Evolutionary conservation across 2,888 invertebrate genomes (phyloP).

Genomic region (Ptilodon capucinus): DNA sequence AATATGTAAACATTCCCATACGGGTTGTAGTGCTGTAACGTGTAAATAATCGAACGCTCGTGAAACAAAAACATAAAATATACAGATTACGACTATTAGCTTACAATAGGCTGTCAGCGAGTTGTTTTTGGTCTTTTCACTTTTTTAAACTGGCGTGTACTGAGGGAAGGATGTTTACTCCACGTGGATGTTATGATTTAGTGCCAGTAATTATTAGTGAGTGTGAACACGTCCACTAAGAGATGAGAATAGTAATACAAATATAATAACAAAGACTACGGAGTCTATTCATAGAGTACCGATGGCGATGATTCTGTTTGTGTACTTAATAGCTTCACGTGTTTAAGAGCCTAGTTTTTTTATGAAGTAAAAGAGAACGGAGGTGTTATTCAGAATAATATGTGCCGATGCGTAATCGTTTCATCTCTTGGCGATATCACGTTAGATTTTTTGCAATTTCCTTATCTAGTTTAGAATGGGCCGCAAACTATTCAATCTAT

Average conservation of each 20-base stretch:
- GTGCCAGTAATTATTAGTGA: slow-evolving; percentile 77
- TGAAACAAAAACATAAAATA: slow-evolving; percentile 59
- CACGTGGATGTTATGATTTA: slow-evolving; percentile 77
- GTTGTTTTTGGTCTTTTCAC: slow-evolving; percentile 64
- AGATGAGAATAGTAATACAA: slow-evolving; percentile 70
- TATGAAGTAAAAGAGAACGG: slow-evolving; percentile 28
- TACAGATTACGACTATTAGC: slow-evolving; percentile 76
- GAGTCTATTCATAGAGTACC: slow-evolving; percentile 63
- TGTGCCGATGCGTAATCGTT: slow-evolving; percentile 9
- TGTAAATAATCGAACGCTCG: slow-evolving; percentile 64
- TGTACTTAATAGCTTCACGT: slow-evolving; percentile 55
- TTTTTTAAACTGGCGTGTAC: slow-evolving; percentile 54
- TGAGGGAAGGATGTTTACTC: slow-evolving; percentile 74
- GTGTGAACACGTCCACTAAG: slow-evolving; percentile 78
- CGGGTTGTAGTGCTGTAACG: slow-evolving; percentile 51
- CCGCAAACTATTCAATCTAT: slow-evolving; percentile 24
- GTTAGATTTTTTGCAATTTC: slow-evolving; percentile 4
- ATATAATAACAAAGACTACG: slow-evolving; percentile 74
- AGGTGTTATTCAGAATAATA: slow-evolving; percentile 14
- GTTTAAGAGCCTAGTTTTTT: slow-evolving; percentile 43
- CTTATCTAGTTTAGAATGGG: slow-evolving; percentile 13
- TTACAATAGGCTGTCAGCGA: slow-evolving; percentile 73
- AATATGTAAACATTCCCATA: slow-evolving; percentile 77
- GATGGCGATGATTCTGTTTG: slow-evolving; percentile 55
- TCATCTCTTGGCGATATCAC: slow-evolving; percentile 15